Base-by-base conservation (phyloP, 2,797 vertebrate species). In the Alcedo atthis region DNA sequence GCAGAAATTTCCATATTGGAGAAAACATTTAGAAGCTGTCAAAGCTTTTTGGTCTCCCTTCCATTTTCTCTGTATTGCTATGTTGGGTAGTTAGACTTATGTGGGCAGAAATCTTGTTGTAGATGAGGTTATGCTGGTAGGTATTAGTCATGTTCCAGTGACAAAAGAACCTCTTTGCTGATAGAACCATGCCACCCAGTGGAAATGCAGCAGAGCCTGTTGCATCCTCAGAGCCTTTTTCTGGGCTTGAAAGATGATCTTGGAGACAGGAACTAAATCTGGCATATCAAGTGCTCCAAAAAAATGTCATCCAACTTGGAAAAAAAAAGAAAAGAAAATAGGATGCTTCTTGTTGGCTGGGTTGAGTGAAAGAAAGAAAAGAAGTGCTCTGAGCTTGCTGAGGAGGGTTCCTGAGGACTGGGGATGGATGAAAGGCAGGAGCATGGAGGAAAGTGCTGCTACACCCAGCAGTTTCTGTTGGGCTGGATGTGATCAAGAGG, bases 101-200 rank as follows among this genome's bases (percentile, higher is more conserved):
- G 95, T 96, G 94, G 94, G 95, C 95, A 94, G 94, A 24, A 61
- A 63, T 93, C 70, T 84, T 91, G 92, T 91, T 93, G 95, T 86
- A 57, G 94, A 69, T 94, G 94, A 93, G 94, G 95, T 94, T 69
- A n/a, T 94, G 88, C 95, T 92, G 90, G 83, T 15, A 85, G 85
- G 93, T 35, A 93, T 96, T 96, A 94, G 93, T 94, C 94, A 94
- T 76, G 83, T 81, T 76, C 14, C 30, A 76, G 94, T 79, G 86
- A 95, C 95, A 95, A 73, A 94, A 71, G 93, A 85, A 48, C 82
- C 88, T 94, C 90, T 66, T 73, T 69, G 81, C 91, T 61, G 93
- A n/a, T 61, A 61, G 87, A 78, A 85, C 73, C 35, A 10, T 95
- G 95, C 94, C 95, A 93, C 95, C 91, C 94, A 66, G 95, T 92